Conservation (phyloP, 2,888 invertebrate species). For the Polylopha cassiicola region DNA sequence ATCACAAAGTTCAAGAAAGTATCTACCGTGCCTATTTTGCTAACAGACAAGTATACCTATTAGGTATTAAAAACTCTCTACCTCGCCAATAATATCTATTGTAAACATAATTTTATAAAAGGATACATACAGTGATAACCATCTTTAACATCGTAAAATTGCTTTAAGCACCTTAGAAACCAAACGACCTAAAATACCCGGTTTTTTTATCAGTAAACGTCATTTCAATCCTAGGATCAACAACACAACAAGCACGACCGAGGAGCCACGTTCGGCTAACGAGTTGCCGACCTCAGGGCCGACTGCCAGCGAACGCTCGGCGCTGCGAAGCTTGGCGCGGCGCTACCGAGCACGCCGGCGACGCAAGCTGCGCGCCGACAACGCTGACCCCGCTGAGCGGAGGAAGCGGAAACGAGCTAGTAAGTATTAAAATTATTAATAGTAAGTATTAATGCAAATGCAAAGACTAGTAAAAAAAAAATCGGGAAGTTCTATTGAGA, state of each 20-base stretch:
- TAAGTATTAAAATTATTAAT: constrained; percentile 32
- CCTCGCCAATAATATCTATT: too few species aligned
- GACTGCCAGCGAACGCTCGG: constrained; percentile 75
- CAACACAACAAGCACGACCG: constrained; percentile 58
- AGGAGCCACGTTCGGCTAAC: constrained; percentile 73
- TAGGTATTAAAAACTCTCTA: too few species aligned
- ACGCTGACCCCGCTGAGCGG: constrained; percentile 62
- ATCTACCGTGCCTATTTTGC: too few species aligned
- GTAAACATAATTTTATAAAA: too few species aligned
- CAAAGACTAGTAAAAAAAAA: too few species aligned
- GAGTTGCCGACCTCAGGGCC: constrained; percentile 81
- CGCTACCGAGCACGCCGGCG: constrained; percentile 77
- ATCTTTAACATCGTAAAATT: too few species aligned
- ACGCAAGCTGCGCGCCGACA: constrained; percentile 63
- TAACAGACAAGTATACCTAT: too few species aligned
- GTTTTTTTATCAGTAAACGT: neutral
- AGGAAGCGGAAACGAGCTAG: constrained; percentile 74
- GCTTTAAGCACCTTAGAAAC: neutral
- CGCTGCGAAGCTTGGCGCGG: constrained; percentile 83
- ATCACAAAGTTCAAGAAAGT: too few species aligned
- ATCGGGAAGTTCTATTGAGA: too few species aligned
- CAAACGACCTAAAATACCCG: neutral
- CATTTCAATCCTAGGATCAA: constrained; percentile 36
- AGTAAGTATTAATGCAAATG: neutral
- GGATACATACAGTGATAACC: too few species aligned